Base-by-base conservation (phyloP, 1,140 invertebrate genomes). In the Lamellibrachia luymesi region DNA sequence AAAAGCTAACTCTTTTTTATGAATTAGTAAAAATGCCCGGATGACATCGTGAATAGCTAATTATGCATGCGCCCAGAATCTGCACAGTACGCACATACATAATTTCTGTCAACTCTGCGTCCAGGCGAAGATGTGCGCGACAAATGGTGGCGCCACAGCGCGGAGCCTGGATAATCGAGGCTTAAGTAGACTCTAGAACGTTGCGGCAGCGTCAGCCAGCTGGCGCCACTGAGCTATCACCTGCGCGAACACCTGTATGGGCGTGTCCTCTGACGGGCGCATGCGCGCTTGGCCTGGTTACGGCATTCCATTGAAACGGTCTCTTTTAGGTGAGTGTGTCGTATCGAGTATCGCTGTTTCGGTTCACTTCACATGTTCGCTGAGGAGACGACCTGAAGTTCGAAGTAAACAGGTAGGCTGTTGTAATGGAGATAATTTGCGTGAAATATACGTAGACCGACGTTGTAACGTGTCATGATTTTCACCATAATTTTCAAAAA, bases 241-340 rank as follows among this genome's bases (percentile, higher is more conserved):
- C 64, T 80, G 64, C 64, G 17, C 64, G 25, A 22, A 80, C 64
- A 80, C 64, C 6, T 80, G 64, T 17, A 56, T 80, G 64, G 64
- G 64, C 64, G 64, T 80, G 64, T 80, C 64, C 17, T 80, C 64
- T 80, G 17, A 22, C 13, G 2, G 6, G 25, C 64, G 64, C 64
- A 80, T 80, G 64, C 64, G 64, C 64, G 13, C 64, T 80, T 4
- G 64, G 64, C 64, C 17, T 80, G 64, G 64, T 17, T 80, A 80
- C 64, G 64, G 64, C 64, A 80, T 80, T 80, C 64, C 64, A 80
- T 80, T 80, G 64, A 80, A 80, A 80, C 64, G 64, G 64, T 80
- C 13, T 4, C 13, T 80, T 80, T 80, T 80, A 1, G 64, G 64
- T 17, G 64, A 17, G 6, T 80, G 38, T 80, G 64, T 80, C 17